phyloP scores from a whole-genome alignment of 2,888 invertebrate genomes.

The Andrena marginata region DNA sequence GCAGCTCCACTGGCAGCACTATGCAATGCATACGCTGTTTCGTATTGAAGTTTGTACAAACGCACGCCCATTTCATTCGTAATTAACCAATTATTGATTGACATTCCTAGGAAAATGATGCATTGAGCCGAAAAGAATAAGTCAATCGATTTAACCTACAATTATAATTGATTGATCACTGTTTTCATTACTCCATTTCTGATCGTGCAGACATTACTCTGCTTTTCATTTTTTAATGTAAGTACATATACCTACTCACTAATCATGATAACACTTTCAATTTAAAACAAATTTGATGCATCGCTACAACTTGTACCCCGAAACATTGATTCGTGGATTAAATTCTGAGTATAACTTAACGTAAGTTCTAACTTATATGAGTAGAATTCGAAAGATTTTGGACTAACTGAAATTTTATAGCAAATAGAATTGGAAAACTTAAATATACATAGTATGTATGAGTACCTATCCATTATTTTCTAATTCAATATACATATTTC shows the following conservation, averaged over 20 bases:
- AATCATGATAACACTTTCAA: neutral
- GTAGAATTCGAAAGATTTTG: neutral
- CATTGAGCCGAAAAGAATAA: neutral
- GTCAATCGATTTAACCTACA: neutral
- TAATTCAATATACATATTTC: too few species aligned
- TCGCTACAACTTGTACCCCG: neutral
- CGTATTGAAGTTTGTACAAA: slow-evolving; percentile 26
- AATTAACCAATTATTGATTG: neutral
- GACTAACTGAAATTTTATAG: too few species aligned
- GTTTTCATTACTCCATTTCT: neutral
- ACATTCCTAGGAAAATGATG: too few species aligned
- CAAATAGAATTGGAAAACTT: too few species aligned
- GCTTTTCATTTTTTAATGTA: neutral
- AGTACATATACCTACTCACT: neutral
- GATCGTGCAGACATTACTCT: neutral
- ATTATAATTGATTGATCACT: neutral
- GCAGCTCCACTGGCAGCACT: slow-evolving; percentile 66
- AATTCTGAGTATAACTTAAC: slow-evolving; percentile 28
- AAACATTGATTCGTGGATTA: slow-evolving; percentile 29
- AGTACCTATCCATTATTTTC: too few species aligned
- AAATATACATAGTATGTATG: too few species aligned
- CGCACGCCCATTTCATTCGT: slow-evolving; percentile 3
- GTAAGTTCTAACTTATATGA: neutral
- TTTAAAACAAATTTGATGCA: slow-evolving; percentile 13
- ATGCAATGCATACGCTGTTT: slow-evolving; percentile 64